These are phyloP conservation scores for Yasuhikotakia modesta DNA, from an alignment of 2,797 vertebrate genomes.

Conservation along the genomic window DNA sequence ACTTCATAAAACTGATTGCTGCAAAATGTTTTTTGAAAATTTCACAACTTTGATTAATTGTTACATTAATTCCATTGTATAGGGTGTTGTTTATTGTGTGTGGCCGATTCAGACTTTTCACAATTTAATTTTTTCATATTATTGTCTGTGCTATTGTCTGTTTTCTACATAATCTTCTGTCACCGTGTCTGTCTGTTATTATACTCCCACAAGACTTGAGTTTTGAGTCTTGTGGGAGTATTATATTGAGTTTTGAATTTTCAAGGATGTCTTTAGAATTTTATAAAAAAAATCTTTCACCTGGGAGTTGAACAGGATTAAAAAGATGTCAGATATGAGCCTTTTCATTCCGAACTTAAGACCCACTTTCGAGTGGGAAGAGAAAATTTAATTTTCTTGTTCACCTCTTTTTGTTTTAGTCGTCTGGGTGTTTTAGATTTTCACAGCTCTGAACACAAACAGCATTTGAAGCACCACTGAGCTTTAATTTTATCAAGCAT, in stretches of 20 bases:
- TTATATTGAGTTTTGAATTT: too few species aligned
- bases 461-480: background rate
- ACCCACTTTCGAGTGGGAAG: slow-evolving; percentile 13
- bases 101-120: background rate
- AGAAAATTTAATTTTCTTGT: slow-evolving; percentile 5
- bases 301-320: slow-evolving; percentile 24
- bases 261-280: slow-evolving; percentile 24
- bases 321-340: slow-evolving; percentile 19
- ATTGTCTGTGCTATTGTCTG: background rate
- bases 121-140: background rate
- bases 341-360: slow-evolving; percentile 16
- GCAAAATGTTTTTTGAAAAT: too few species aligned
- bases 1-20: background rate
- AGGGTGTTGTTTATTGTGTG: background rate
- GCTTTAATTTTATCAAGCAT: slow-evolving; percentile 24
- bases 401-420: slow-evolving; percentile 24
- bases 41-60: too few species aligned
- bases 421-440: slow-evolving; percentile 15
- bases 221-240: too few species aligned
- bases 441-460: slow-evolving; percentile 20
- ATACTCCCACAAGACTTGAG: slow-evolving; percentile 17
- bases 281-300: slow-evolving; percentile 33
- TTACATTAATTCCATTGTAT: background rate
- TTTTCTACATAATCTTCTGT: background rate
- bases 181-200: slow-evolving; percentile 15